Conservation (phyloP, 1,140 invertebrate genomes). For the Drosophila funebris region DNA sequence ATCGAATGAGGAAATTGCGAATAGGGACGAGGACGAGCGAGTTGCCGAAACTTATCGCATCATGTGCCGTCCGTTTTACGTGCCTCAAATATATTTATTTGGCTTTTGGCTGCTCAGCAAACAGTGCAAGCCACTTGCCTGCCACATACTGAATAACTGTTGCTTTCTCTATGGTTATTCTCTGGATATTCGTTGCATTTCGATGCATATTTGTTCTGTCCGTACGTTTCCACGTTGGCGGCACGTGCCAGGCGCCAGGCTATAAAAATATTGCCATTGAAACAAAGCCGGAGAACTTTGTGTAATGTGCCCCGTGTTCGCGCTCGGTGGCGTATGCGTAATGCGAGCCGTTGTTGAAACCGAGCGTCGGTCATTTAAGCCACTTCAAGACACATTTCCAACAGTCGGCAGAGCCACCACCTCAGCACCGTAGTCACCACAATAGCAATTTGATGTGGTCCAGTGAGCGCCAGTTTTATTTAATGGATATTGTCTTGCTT, state of each 20-base stretch:
- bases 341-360: conserved; percentile 25
- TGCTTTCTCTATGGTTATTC: conserved; percentile 3
- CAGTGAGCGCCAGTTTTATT: conserved; percentile 45
- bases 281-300: conserved; percentile 27
- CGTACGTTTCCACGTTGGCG: neutral
- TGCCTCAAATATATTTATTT: conserved; percentile 47
- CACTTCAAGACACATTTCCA: conserved; percentile 39
- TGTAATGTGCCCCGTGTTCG: conserved; percentile 5
- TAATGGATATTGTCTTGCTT: conserved; percentile 45
- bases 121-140: conserved; percentile 15
- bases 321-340: conserved; percentile 49
- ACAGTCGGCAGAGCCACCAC: conserved; percentile 20
- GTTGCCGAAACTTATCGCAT: conserved; percentile 52
- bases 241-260: conserved; percentile 27
- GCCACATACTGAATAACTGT: conserved; percentile 23
- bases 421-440: conserved; percentile 10
- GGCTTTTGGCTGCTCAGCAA: neutral
- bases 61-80: conserved; percentile 49
- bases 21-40: neutral
- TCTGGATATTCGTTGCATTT: conserved; percentile 31
- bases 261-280: conserved; percentile 31
- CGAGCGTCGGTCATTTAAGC: conserved; percentile 40
- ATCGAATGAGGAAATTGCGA: conserved; percentile 2
- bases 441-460: conserved; percentile 46
- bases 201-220: conserved; percentile 23